Evolutionary conservation across 2,113 vertebrate genomes (phyloP).

Genomic region (Zootoca vivipara): DNA sequence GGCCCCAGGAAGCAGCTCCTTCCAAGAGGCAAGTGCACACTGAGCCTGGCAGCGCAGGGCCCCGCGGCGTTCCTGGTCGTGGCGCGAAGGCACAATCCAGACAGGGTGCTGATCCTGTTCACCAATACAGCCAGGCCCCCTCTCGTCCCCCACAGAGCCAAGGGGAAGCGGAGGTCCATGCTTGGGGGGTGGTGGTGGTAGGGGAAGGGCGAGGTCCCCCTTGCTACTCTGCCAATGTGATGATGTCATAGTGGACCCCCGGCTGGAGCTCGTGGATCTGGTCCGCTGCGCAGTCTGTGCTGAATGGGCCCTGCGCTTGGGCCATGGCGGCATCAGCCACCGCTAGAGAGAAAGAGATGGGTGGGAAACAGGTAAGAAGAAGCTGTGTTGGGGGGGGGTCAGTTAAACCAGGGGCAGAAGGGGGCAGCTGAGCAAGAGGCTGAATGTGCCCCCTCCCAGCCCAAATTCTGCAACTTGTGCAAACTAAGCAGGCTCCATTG

Average conservation of each 20-base stretch:
- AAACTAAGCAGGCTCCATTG: no score
- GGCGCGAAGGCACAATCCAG: background rate
- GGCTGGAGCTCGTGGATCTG: conserved; percentile 92
- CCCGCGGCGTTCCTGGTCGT: background rate
- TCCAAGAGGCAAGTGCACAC: background rate
- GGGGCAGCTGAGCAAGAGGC: accelerated
- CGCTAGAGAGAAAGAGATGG: conserved; percentile 63
- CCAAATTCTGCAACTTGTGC: background rate
- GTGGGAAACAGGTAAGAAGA: background rate
- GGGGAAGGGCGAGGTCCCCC: background rate
- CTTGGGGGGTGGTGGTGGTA: accelerated
- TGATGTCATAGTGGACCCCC: conserved; percentile 92
- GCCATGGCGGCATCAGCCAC: conserved; percentile 91
- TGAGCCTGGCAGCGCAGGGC: background rate
- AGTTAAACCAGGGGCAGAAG: background rate
- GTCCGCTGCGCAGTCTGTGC: conserved; percentile 82
- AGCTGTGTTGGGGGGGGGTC: background rate
- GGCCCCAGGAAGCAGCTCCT: accelerated
- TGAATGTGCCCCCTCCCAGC: background rate
- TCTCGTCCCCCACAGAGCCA: background rate
- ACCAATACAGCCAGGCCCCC: background rate
- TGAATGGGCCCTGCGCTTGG: conserved; percentile 85
- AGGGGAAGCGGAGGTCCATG: background rate
- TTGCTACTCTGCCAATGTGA: conserved; percentile 84
- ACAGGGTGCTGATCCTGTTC: background rate